A percentile compares a stretch with the other conserved stretches of the same genome.
These are phyloP conservation scores for Drosophila parabipectinata DNA, from an alignment of 1,140 invertebrate species.

Conservation along the genomic window DNA sequence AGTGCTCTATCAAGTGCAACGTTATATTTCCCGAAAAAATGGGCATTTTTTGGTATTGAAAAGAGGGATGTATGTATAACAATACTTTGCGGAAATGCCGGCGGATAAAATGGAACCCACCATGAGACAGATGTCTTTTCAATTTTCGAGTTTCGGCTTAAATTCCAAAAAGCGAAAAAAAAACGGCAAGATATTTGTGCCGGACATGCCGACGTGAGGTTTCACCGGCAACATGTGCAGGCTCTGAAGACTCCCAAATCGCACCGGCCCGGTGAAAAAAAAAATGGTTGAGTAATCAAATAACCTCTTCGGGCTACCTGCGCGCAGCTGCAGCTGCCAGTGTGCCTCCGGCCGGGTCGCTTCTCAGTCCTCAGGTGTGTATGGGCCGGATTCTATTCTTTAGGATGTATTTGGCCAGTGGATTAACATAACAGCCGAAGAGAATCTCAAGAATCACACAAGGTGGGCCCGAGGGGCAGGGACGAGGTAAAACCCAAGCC, in stretches of 20 bases:
- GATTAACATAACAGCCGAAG: slow-evolving; percentile 65
- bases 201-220: slow-evolving; percentile 62
- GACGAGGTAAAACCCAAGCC: slow-evolving; percentile 50
- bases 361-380: slow-evolving; percentile 59
- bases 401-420: slow-evolving; percentile 56
- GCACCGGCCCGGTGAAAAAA: slow-evolving; percentile 36
- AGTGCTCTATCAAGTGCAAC: slow-evolving; percentile 25
- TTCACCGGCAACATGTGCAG: slow-evolving; percentile 51
- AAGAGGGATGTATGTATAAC: background rate
- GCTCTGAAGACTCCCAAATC: slow-evolving; percentile 24
- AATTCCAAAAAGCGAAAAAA: slow-evolving; percentile 20
- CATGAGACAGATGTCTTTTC: slow-evolving; percentile 56
- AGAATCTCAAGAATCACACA: slow-evolving; percentile 18
- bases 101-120: slow-evolving; percentile 19
- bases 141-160: slow-evolving; percentile 20
- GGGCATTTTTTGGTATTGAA: slow-evolving; percentile 17
- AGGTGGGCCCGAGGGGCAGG: slow-evolving; percentile 2
- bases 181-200: slow-evolving; percentile 52
- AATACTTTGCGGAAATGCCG: slow-evolving; percentile 37
- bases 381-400: slow-evolving; percentile 35
- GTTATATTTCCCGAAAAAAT: background rate
- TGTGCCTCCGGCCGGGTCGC: background rate
- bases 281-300: slow-evolving; percentile 82
- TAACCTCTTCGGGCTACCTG: slow-evolving; percentile 77
- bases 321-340: slow-evolving; percentile 70